Conservation (phyloP, 1,140 invertebrate species). For the Caenorhabditis remanei region DNA sequence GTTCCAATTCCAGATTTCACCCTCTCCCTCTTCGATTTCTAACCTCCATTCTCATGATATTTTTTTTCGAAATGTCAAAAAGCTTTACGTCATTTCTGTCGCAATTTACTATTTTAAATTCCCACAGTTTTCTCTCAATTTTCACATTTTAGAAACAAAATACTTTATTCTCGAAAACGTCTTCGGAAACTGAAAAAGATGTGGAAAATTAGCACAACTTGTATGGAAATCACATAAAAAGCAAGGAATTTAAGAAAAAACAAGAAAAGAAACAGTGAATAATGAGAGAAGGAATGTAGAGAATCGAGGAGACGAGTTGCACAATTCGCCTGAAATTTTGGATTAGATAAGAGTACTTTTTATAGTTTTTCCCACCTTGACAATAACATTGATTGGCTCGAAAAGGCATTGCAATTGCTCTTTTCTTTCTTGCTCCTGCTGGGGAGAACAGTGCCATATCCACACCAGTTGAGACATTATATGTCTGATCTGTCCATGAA, state of each 20-base stretch:
- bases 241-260: slow-evolving; percentile 26
- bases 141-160: neutral
- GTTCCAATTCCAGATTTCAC: too few species aligned
- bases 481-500: slow-evolving; percentile 40
- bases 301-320: slow-evolving; percentile 28
- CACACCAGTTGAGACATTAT: neutral
- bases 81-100: too few species aligned
- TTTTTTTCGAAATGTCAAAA: too few species aligned
- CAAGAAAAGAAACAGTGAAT: neutral
- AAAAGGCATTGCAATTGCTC: neutral
- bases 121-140: neutral
- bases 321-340: neutral
- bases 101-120: too few species aligned
- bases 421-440: neutral
- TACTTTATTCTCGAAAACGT: slow-evolving; percentile 7
- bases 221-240: slow-evolving; percentile 5
- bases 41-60: too few species aligned
- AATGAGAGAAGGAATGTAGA: neutral
- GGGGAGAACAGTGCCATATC: neutral
- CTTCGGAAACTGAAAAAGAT: neutral
- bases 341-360: neutral
- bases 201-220: slow-evolving; percentile 28
- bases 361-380: neutral
- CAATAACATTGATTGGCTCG: slow-evolving; percentile 40
- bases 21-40: too few species aligned